These are phyloP conservation scores for Bombus polaris DNA, from an alignment of 1,140 invertebrate species.

Conservation along the genomic window DNA sequence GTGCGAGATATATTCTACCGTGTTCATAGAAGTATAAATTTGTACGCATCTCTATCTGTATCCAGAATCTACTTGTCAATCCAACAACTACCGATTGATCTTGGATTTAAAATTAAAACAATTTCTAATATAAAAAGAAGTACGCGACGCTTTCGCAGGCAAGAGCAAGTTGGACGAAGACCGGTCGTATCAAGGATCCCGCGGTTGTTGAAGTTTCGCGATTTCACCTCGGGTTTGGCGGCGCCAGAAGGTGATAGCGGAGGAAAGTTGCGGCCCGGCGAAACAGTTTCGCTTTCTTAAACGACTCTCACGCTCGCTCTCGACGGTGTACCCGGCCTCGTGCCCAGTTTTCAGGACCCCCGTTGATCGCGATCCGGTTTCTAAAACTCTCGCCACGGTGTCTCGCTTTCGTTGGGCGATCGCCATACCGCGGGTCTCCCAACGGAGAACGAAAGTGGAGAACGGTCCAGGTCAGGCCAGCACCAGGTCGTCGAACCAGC, in stretches of 20 bases:
- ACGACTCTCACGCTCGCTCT: constrained; percentile 72
- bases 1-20: too few relatives aligned
- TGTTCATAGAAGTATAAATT: too few relatives aligned
- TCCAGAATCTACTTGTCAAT: background rate
- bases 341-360: constrained; percentile 71
- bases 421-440: constrained; percentile 57
- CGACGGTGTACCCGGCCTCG: constrained; percentile 49
- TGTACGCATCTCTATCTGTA: too few relatives aligned
- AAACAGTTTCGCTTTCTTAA: constrained; percentile 78
- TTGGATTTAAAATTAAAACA: background rate
- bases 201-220: constrained; percentile 16
- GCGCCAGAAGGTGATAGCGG: constrained; percentile 47
- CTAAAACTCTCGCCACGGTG: constrained; percentile 72
- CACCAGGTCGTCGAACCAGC: constrained; percentile 65
- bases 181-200: constrained; percentile 8
- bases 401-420: constrained; percentile 71
- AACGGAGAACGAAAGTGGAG: constrained; percentile 70
- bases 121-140: background rate
- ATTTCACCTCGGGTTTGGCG: constrained; percentile 57
- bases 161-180: background rate
- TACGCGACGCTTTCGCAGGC: background rate
- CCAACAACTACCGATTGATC: background rate
- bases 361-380: constrained; percentile 75
- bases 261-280: constrained; percentile 68
- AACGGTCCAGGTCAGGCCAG: constrained; percentile 51